Percentiles rank a stretch among this genome's conserved stretches.
These are phyloP conservation scores for Phalacrocorax brasilianus DNA, from an alignment of 2,113 vertebrate species.

Conservation along the genomic window DNA sequence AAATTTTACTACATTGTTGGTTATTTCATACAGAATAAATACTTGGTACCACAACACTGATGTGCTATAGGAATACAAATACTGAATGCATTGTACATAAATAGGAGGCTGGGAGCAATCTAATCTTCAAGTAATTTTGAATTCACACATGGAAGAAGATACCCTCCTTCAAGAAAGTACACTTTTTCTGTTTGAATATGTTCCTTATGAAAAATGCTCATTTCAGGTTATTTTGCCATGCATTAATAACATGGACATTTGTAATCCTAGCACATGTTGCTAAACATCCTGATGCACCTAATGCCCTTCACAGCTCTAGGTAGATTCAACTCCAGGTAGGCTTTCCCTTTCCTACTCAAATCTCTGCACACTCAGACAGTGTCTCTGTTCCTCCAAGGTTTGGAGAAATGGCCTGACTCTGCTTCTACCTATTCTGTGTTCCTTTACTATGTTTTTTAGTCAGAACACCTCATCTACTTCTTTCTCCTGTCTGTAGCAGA, in stretches of 20 bases:
- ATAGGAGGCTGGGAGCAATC: not conserved
- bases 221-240: not conserved
- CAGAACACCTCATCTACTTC: not conserved
- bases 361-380: not conserved
- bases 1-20: not conserved
- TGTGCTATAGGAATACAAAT: not conserved
- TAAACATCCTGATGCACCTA: not conserved
- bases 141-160: not conserved
- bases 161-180: not conserved
- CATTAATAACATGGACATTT: not conserved
- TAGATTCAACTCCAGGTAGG: not conserved
- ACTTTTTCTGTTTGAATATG: not conserved
- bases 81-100: not conserved
- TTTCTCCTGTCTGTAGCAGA: not conserved
- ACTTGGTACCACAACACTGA: not conserved
- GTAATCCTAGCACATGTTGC: not conserved
- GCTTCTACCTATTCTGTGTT: not conserved
- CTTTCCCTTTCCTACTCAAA: not conserved
- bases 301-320: not conserved
- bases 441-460: not conserved
- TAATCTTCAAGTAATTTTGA: not conserved
- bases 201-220: not conserved
- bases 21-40: not conserved
- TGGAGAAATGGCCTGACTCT: not conserved
- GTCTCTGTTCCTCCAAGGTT: not conserved